phyloP scores from a whole-genome alignment of 2,888 invertebrate genomes.

The Dinocampus coccinellae region DNA sequence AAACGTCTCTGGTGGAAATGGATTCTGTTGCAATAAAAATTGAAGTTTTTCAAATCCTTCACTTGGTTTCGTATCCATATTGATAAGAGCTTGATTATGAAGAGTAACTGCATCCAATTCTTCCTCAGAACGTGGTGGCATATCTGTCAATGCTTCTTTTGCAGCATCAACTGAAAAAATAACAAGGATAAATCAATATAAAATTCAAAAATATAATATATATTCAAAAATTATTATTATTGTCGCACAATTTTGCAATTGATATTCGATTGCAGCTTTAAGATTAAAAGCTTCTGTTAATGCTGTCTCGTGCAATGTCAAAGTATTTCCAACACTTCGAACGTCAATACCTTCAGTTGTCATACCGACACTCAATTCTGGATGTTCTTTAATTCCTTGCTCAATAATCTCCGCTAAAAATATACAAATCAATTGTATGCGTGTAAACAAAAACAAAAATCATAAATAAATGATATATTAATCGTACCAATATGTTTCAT shows the following conservation, averaged over 20 bases:
- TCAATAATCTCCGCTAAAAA: conserved; percentile 89
- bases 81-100: conserved; percentile 95
- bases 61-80: conserved; percentile 88
- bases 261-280: conserved; percentile 98
- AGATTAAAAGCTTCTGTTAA: conserved; percentile 98
- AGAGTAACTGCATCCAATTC: conserved; percentile 97
- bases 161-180: conserved; percentile 80
- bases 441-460: conserved; percentile 9
- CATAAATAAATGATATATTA: not conserved
- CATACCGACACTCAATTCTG: conserved; percentile 97
- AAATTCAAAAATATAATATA: not conserved
- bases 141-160: conserved; percentile 87
- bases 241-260: conserved; percentile 81
- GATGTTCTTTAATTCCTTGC: conserved; percentile 95
- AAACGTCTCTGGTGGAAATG: conserved; percentile 98
- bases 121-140: conserved; percentile 95
- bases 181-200: conserved; percentile 5
- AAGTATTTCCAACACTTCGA: conserved; percentile 95
- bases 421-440: conserved; percentile 23
- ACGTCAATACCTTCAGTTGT: conserved; percentile 94
- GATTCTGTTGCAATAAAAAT: conserved; percentile 94
- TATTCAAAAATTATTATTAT: not conserved
- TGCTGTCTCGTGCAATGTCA: conserved; percentile 94
- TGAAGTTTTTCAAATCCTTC: conserved; percentile 96
- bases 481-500: conserved; percentile 88